Percentiles rank a stretch among this genome's conserved stretches.
Conservation (phyloP, 2,113 vertebrate genomes). For the Sylvilagus bachmani region DNA sequence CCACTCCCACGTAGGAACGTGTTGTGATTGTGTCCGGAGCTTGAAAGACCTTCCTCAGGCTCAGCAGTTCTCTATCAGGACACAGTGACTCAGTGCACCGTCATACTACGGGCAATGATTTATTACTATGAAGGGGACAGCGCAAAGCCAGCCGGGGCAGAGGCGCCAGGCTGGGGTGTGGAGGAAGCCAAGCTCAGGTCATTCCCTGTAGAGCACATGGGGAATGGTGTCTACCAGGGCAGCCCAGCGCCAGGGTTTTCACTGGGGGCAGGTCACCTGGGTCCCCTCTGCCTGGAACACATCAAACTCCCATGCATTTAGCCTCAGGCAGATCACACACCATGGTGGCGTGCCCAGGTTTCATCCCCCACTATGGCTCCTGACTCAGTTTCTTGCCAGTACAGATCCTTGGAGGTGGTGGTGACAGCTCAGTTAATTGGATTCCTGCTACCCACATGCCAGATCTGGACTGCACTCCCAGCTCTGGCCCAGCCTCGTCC, state of each 20-base stretch:
- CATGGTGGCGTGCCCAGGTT: no score
- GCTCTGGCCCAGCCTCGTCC: no score
- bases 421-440: no score
- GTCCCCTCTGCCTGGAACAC: not conserved
- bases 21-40: not conserved
- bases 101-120: not conserved
- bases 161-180: rapidly evolving
- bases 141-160: not conserved
- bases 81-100: not conserved
- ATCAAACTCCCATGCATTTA: not conserved
- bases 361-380: no score
- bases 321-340: no score
- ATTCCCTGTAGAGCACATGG: rapidly evolving
- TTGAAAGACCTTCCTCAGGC: not conserved
- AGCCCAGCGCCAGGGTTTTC: rapidly evolving
- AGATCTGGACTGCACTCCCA: no score
- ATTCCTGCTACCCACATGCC: no score
- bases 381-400: no score
- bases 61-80: not conserved
- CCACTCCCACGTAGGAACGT: not conserved
- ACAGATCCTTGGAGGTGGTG: no score
- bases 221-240: rapidly evolving
- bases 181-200: no score
- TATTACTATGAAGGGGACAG: not conserved
- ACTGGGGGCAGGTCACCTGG: not conserved